Percentiles rank a stretch among this genome's conserved stretches.
Conservation (phyloP, 2,797 vertebrate genomes). For the Sarcophilus harrisii region DNA sequence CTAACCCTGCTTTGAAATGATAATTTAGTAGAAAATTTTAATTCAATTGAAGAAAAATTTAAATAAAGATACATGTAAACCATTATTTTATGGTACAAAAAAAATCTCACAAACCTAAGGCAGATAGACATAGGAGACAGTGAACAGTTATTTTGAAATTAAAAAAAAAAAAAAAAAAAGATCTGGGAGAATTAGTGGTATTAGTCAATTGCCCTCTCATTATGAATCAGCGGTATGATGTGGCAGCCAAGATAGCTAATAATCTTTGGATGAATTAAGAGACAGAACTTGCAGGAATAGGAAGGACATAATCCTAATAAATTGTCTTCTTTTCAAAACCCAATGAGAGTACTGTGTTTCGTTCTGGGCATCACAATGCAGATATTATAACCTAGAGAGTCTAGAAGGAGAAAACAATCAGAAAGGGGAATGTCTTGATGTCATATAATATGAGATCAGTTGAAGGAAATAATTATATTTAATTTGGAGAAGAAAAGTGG, state of each 20-base stretch:
- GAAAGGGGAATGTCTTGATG: neutral
- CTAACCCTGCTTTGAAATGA: neutral
- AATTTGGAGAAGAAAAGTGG: neutral
- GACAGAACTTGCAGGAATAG: neutral
- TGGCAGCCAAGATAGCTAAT: neutral
- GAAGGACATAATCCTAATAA: neutral
- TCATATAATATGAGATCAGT: neutral
- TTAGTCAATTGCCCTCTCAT: neutral
- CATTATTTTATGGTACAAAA: neutral
- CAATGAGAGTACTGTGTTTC: neutral
- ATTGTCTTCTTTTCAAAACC: neutral
- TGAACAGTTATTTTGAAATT: neutral
- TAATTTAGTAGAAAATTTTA: neutral
- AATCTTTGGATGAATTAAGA: neutral
- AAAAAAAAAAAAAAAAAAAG: neutral
- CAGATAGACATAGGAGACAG: neutral
- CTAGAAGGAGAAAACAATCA: neutral
- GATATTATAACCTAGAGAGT: neutral
- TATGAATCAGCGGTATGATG: neutral
- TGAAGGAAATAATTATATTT: neutral
- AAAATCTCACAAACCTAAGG: neutral
- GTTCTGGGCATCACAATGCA: neutral
- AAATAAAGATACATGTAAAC: neutral
- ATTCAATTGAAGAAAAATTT: neutral
- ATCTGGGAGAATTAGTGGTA: neutral